Evolutionary conservation across 2,113 vertebrate species (phyloP), one percentile per base, ranked within the genome.

Genomic region (Oreochromis niloticus): DNA sequence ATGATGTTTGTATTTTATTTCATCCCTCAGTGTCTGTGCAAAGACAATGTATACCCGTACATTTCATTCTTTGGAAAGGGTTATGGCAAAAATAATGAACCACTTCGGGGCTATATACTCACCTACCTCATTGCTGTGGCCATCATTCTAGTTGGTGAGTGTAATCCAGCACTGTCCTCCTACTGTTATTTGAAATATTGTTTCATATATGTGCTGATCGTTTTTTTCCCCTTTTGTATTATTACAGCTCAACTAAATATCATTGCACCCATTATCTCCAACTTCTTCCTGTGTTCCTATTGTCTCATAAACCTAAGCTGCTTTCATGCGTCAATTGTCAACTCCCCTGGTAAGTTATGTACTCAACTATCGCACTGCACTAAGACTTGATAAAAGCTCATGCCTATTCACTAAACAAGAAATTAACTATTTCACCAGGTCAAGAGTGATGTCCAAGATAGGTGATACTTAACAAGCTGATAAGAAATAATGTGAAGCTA

Each of bases 271-370:
- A 85, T 97, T 61, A 96, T 96, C 88, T 97, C 96, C 52, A 97
- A 96, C 88, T 97, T 97, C 91, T 97, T 96, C 91, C 92, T 97
- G n/a, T 97, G 96, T 34, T 96, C 96, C 11, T 97, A 96, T 16
- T 89, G 95, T 34, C 95, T 97, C 27, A 96, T 97, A 88, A 97
- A 97, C 94, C 97, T 97, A 87, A 96, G 95, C 57, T 97, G 96
- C 85, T 97, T 97, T 85, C 95, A 97, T 3, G 94, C 96, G 1
- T 97, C 96, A 6, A 91, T 96, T 85, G 96, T 95, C n/a, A 96
- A 96, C 86, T 96, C 94, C 1, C 96, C 96, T 34, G 97, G 97
- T 97, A 57, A 93, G 89, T 52, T 41, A 19, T 6, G 61, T 16
- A 73, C 9, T 73, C 68, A 48, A 1, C 68, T 27, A 48, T 24